A percentile compares a stretch with the other conserved stretches of the same genome.
These are phyloP conservation scores for Saccostrea echinata DNA, from an alignment of 1,140 invertebrate genomes.

Conservation along the genomic window DNA sequence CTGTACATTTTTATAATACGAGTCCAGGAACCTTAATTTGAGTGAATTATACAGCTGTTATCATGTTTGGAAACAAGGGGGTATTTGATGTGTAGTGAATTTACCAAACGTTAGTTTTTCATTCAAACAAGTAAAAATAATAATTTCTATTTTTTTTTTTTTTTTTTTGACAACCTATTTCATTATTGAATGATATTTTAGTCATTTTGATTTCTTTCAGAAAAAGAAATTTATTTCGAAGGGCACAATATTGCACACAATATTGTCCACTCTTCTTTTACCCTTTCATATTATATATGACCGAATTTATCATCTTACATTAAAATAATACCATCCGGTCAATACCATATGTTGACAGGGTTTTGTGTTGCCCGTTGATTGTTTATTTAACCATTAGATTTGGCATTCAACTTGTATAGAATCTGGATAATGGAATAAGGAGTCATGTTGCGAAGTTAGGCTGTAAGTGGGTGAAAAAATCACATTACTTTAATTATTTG, in stretches of 20 bases:
- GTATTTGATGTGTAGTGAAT: too few relatives aligned
- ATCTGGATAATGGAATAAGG: not conserved
- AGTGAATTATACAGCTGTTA: too few relatives aligned
- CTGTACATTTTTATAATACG: too few relatives aligned
- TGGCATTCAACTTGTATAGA: not conserved
- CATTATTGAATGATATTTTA: not conserved
- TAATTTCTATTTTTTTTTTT: too few relatives aligned
- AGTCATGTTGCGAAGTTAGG: not conserved
- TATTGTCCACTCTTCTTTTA: not conserved
- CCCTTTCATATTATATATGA: not conserved
- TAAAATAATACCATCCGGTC: not conserved
- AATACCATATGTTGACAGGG: not conserved
- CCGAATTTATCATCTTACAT: not conserved
- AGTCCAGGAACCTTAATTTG: too few relatives aligned
- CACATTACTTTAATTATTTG: not conserved
- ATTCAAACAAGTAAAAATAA: not conserved
- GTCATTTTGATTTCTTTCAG: not conserved
- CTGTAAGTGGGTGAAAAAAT: slow-evolving; percentile 22
- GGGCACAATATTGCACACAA: too few relatives aligned
- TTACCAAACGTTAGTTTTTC: too few relatives aligned
- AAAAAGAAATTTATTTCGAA: not conserved
- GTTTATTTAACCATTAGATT: slow-evolving; percentile 16
- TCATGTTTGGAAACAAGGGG: too few relatives aligned
- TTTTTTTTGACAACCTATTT: not conserved
- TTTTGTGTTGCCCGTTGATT: not conserved